These are phyloP conservation scores for Sphecodes monilicornis DNA, from an alignment of 2,888 invertebrate species.

Conservation along the genomic window DNA sequence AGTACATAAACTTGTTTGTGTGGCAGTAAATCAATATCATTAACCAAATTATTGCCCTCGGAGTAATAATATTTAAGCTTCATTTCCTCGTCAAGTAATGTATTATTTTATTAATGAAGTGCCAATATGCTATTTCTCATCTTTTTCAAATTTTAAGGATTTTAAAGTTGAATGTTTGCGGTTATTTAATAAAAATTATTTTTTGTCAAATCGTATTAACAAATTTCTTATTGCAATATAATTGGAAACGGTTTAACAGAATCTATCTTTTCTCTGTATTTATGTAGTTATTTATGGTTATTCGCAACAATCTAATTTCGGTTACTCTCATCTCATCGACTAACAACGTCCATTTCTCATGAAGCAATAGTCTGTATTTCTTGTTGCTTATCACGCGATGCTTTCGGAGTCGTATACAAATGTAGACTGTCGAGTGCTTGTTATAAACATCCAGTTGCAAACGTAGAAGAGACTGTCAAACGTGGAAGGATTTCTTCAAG, in stretches of 20 bases:
- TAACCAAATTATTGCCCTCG: background rate
- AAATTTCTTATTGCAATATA: background rate
- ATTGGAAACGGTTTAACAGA: background rate
- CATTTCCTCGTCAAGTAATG: background rate
- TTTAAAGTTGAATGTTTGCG: background rate
- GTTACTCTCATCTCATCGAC: background rate
- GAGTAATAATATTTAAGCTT: background rate
- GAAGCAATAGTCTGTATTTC: slow-evolving; percentile 17
- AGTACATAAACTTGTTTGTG: background rate
- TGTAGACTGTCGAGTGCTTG: background rate
- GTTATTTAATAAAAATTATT: background rate
- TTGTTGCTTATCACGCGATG: slow-evolving; percentile 22
- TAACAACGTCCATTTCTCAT: slow-evolving; percentile 11
- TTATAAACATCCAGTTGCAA: slow-evolving; percentile 10
- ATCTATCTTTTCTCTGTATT: background rate
- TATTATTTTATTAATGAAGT: background rate
- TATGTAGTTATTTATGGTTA: background rate
- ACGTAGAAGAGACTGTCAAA: background rate
- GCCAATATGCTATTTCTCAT: background rate
- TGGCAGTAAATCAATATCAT: background rate
- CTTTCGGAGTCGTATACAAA: slow-evolving; percentile 9
- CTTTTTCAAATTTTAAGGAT: background rate
- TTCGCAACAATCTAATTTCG: background rate
- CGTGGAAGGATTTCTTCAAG: background rate
- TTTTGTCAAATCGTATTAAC: background rate